These are phyloP conservation scores for Xanthostigma xanthostigma DNA, from an alignment of 2,888 invertebrate genomes.

Conservation along the genomic window DNA sequence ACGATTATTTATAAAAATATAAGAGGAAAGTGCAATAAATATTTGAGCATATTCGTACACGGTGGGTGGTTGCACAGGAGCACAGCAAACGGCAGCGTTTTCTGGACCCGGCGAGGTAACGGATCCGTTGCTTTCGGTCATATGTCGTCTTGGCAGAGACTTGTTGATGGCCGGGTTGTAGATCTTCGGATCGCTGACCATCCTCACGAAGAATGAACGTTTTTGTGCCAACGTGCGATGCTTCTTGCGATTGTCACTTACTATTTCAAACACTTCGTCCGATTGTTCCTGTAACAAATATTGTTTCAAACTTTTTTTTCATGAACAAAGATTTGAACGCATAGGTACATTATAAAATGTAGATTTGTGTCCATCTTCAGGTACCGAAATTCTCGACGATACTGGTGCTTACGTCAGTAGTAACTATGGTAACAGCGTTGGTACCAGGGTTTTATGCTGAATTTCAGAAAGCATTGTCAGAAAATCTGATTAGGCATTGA, in stretches of 20 bases:
- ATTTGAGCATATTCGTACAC: conserved; percentile 21
- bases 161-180: conserved; percentile 84
- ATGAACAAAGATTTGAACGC: neutral
- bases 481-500: too few relatives aligned
- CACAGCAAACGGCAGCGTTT: conserved; percentile 19
- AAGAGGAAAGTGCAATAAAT: too few relatives aligned
- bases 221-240: conserved; percentile 76
- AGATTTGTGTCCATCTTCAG: too few relatives aligned
- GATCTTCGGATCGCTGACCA: conserved; percentile 95
- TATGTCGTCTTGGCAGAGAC: conserved; percentile 45
- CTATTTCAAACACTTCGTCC: conserved; percentile 60
- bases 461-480: too few relatives aligned
- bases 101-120: conserved; percentile 27
- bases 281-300: conserved; percentile 32
- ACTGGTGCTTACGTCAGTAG: too few relatives aligned
- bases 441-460: too few relatives aligned
- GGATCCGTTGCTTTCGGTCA: conserved; percentile 25
- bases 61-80: conserved; percentile 27
- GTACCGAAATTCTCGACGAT: too few relatives aligned
- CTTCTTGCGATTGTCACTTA: conserved; percentile 55
- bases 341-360: neutral
- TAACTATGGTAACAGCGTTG: too few relatives aligned
- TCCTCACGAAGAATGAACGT: conserved; percentile 90
- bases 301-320: neutral
- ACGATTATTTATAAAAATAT: too few relatives aligned